phyloP scores from a whole-genome alignment of 2,113 vertebrate genomes.

The Sinocyclocheilus rhinocerous region DNA sequence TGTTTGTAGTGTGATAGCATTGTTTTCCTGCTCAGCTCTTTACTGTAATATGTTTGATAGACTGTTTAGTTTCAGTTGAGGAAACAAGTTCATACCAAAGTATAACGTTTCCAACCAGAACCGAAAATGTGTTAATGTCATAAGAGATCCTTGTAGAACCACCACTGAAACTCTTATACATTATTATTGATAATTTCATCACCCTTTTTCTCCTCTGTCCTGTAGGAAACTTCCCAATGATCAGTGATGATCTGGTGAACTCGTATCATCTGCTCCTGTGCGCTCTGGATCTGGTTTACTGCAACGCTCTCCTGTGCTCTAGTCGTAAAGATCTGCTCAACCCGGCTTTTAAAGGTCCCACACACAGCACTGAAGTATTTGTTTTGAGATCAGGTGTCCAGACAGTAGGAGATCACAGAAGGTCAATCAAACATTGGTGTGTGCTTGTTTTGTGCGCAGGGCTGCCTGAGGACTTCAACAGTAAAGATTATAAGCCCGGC shows the following conservation, averaged over 20 bases:
- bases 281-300: constrained; percentile 89
- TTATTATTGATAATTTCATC: background rate
- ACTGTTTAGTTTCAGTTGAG: background rate
- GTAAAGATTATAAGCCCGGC: constrained; percentile 83
- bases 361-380: background rate
- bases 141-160: background rate
- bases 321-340: constrained; percentile 90
- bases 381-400: constrained; percentile 3
- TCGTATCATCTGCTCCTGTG: constrained; percentile 93
- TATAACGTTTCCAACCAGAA: background rate
- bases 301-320: constrained; percentile 87
- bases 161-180: background rate
- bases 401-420: background rate
- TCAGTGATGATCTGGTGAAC: constrained; percentile 96
- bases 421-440: background rate
- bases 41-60: background rate
- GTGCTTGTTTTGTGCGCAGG: constrained; percentile 69
- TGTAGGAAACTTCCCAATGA: constrained; percentile 95
- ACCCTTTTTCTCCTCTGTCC: background rate
- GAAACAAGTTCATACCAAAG: background rate
- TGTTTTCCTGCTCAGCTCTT: background rate
- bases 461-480: constrained; percentile 84
- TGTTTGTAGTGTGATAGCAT: background rate
- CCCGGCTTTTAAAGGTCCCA: constrained; percentile 84
- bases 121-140: background rate